A percentile compares a stretch with the other conserved stretches of the same genome.
These are phyloP conservation scores for Andrena camellia DNA, from an alignment of 2,888 invertebrate species.

Conservation along the genomic window DNA sequence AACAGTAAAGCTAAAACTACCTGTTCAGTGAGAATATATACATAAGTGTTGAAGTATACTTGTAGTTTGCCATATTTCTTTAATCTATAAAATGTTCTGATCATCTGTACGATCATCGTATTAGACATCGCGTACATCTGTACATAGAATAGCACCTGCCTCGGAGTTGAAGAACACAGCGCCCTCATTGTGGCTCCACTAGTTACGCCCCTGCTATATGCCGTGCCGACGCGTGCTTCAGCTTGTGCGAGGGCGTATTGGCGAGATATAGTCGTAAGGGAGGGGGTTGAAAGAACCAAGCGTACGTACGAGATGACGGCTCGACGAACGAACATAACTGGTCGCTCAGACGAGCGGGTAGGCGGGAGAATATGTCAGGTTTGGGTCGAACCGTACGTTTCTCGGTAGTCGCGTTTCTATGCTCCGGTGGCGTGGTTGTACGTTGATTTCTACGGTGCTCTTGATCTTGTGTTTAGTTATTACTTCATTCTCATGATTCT, in stretches of 20 bases:
- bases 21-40: constrained; percentile 30
- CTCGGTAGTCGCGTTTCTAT: constrained; percentile 46
- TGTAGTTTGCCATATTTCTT: constrained; percentile 24
- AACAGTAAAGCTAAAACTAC: constrained; percentile 16
- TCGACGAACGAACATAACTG: constrained; percentile 67
- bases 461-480: not conserved
- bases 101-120: constrained; percentile 23
- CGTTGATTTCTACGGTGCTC: not conserved
- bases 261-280: constrained; percentile 61
- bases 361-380: constrained; percentile 42
- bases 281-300: constrained; percentile 59
- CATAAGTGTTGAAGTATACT: constrained; percentile 8
- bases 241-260: constrained; percentile 74
- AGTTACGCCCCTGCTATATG: constrained; percentile 71
- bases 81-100: constrained; percentile 39
- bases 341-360: constrained; percentile 59
- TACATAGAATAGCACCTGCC: constrained; percentile 47
- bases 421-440: constrained; percentile 23
- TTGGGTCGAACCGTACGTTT: constrained; percentile 32
- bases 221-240: constrained; percentile 74
- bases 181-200: constrained; percentile 55
- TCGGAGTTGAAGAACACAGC: constrained; percentile 36
- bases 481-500: not conserved
- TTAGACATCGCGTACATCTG: constrained; percentile 10
- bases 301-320: constrained; percentile 59